phyloP scores from a whole-genome alignment of 2,797 vertebrate genomes.

The Myotis vivesi region DNA sequence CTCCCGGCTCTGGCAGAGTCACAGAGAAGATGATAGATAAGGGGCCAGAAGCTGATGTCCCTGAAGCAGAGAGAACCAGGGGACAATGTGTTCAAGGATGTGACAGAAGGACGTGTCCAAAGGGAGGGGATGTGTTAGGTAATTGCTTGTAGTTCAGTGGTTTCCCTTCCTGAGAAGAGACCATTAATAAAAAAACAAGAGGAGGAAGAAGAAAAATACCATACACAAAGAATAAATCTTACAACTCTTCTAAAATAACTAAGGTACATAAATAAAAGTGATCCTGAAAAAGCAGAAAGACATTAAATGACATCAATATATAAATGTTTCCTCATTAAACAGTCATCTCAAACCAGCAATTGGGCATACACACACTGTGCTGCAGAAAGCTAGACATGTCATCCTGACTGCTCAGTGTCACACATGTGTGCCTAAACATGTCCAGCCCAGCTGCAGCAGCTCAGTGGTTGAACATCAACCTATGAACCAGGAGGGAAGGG shows the following conservation, averaged over 20 bases:
- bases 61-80: not conserved
- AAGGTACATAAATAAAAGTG: not conserved
- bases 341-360: not conserved
- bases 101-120: not conserved
- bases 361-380: not conserved
- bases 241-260: not conserved
- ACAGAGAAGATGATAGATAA: not conserved
- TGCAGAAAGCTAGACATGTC: not conserved
- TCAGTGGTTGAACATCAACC: too few relatives aligned
- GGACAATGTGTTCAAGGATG: too few relatives aligned
- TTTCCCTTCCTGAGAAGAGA: not conserved
- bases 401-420: not conserved
- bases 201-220: not conserved
- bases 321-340: not conserved
- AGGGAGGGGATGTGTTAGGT: not conserved
- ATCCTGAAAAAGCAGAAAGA: not conserved
- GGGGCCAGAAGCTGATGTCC: not conserved
- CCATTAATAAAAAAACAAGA: not conserved
- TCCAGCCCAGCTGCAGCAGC: too few relatives aligned
- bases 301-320: not conserved
- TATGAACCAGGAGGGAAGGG: too few relatives aligned
- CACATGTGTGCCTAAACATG: too few relatives aligned
- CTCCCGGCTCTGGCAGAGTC: not conserved
- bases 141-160: not conserved
- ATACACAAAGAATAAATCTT: not conserved